Percentiles rank a stretch among this genome's conserved stretches.
Conservation (phyloP, 2,797 vertebrate genomes). For the Selene dorsalis region DNA sequence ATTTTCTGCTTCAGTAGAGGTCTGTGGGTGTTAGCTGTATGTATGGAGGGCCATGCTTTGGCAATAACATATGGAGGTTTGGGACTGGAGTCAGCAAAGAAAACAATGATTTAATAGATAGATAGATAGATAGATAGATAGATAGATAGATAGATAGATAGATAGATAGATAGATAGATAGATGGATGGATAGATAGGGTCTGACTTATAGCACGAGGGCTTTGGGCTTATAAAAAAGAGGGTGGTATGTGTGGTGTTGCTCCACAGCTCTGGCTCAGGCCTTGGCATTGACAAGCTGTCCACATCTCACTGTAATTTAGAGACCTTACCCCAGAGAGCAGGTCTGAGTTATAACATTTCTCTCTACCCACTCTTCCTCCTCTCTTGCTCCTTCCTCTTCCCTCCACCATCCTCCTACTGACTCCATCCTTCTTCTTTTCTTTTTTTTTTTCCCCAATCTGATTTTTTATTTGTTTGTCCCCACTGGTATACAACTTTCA, state of each 20-base stretch:
- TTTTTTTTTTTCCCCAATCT: slow-evolving; percentile 23
- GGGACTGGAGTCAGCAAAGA: slow-evolving; percentile 28
- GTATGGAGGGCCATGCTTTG: slow-evolving; percentile 32
- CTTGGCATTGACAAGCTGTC: slow-evolving; percentile 85
- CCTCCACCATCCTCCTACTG: slow-evolving; percentile 8
- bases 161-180: slow-evolving; percentile 62
- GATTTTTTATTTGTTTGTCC: slow-evolving; percentile 37
- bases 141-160: slow-evolving; percentile 56
- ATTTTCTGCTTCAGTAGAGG: slow-evolving; percentile 69
- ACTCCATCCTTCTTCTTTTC: slow-evolving; percentile 40
- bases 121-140: slow-evolving; percentile 55
- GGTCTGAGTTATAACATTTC: slow-evolving; percentile 78
- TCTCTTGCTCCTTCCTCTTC: slow-evolving; percentile 22
- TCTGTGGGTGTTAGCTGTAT: slow-evolving; percentile 44
- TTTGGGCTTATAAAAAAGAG: slow-evolving; percentile 60
- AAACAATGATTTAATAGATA: slow-evolving; percentile 19
- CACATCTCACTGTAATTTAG: slow-evolving; percentile 83
- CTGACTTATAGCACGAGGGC: slow-evolving; percentile 21
- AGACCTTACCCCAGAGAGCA: slow-evolving; percentile 77
- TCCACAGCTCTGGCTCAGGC: slow-evolving; percentile 66
- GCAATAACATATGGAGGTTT: slow-evolving; percentile 31
- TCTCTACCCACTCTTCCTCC: slow-evolving; percentile 49
- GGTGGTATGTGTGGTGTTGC: slow-evolving; percentile 48
- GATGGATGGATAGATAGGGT: slow-evolving; percentile 39
- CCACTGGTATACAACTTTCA: background rate